Conservation (phyloP, 2,797 vertebrate genomes). For the Sphenopsis melanotis region DNA sequence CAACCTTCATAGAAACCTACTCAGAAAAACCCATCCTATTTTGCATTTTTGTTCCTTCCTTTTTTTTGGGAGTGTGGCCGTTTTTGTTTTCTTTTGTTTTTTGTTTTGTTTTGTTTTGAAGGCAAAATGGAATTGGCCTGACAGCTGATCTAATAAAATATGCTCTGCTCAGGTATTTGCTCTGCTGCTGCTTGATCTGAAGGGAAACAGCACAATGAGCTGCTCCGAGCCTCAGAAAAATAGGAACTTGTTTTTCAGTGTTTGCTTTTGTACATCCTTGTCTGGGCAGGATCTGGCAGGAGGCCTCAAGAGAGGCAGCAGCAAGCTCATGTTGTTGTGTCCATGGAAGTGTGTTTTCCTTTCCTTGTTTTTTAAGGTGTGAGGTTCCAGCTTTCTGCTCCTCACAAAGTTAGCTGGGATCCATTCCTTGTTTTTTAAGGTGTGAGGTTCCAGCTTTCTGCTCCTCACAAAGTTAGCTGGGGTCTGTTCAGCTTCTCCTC, state of each 20-base stretch:
- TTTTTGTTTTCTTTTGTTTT: background rate
- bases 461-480: background rate
- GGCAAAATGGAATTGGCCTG: background rate
- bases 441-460: background rate
- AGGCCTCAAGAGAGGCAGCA: background rate
- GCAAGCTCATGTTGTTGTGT: background rate
- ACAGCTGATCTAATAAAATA: slow-evolving; percentile 24
- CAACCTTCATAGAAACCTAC: background rate
- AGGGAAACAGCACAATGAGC: background rate
- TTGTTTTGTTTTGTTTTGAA: background rate
- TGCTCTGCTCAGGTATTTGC: background rate
- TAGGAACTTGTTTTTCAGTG: background rate
- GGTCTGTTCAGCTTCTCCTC: background rate
- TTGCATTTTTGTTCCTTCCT: background rate
- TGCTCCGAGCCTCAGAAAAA: background rate
- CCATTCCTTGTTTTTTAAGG: background rate
- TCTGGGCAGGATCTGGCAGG: background rate
- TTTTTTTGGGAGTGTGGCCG: background rate
- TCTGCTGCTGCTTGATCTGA: background rate
- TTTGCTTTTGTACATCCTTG: background rate
- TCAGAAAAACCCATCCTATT: background rate
- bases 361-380: background rate
- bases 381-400: background rate
- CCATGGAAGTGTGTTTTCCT: background rate
- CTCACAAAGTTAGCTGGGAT: background rate